Evolutionary conservation across 2,888 invertebrate genomes (phyloP), one percentile per base, ranked within the genome.

Genomic region (Ephialtes manifestator): DNA sequence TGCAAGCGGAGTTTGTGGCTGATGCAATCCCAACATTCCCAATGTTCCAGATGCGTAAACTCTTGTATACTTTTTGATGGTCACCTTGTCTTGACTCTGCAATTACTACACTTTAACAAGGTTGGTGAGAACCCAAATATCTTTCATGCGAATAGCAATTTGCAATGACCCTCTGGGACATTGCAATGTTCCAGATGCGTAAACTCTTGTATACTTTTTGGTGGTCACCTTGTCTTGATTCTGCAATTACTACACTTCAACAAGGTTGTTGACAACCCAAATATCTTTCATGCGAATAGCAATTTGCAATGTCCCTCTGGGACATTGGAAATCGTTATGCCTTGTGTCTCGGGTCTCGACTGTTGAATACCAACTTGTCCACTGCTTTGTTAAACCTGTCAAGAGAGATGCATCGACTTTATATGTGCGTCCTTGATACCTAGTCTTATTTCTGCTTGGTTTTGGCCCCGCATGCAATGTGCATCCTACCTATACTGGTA

Each of bases 131-230:
- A 70, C 48, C 11, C 60, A 24, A 2, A 55, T 35, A 51, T 20
- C 13, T 24, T 71, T 46, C 58, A 77, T 72, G 43, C 43, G n/a
- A 39, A 71, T 55, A 13, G 53, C 10, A 77, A n/a, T n/a, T n/a
- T n/a, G n/a, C n/a, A n/a, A n/a, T n/a, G 55, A 51, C 11, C 72
- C 67, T 28, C 11, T 15, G 70, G 28, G 48, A 63, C 58, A 48
- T 28, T 53, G 58, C n/a, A n/a, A n/a, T n/a, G 43, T 43, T 15
- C 4, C 46, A 46, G 5, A 46, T 46, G 46, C 15, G 15, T 39
- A 39, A 39, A 10, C 39, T 39, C 10, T 39, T 39, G 39, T 39
- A 2, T 39, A 39, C 39, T 39, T 39, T 39, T 10, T 10, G 39
- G 10, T 39, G 7, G 8, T 10, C 13, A 35, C 20, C 15, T 31